Evolutionary conservation across 2,888 invertebrate genomes (phyloP).

Genomic region (Atrina japonica): DNA sequence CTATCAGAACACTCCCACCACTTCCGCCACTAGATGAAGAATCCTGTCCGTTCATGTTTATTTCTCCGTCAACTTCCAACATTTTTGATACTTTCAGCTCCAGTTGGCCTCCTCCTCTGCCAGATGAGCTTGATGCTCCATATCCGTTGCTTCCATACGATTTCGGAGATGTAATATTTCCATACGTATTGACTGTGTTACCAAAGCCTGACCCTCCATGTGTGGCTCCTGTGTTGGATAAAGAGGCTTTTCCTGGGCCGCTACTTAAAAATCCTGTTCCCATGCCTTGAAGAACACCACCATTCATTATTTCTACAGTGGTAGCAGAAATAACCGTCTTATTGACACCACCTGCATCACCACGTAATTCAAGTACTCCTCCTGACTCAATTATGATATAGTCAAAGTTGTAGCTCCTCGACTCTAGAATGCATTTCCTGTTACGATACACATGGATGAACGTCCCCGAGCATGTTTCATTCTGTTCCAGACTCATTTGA

Average conservation of each 20-base stretch:
- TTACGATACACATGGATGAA: conserved; percentile 47
- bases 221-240: conserved; percentile 52
- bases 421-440: conserved; percentile 53
- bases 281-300: conserved; percentile 55
- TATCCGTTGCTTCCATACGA: conserved; percentile 66
- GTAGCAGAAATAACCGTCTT: conserved; percentile 57
- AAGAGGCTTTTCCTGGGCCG: conserved; percentile 54
- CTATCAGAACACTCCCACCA: conserved; percentile 60
- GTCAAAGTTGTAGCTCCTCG: conserved; percentile 48
- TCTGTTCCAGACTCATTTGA: conserved; percentile 35
- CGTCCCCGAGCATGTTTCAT: conserved; percentile 35
- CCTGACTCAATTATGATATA: conserved; percentile 57
- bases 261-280: conserved; percentile 54
- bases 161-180: conserved; percentile 54
- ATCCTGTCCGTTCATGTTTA: conserved; percentile 59
- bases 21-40: conserved; percentile 52
- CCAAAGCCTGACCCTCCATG: conserved; percentile 59
- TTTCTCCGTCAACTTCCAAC: conserved; percentile 53
- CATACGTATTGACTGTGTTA: conserved; percentile 54
- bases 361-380: conserved; percentile 53
- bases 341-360: conserved; percentile 49
- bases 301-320: conserved; percentile 51
- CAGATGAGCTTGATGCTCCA: conserved; percentile 42
- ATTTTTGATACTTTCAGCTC: conserved; percentile 43
- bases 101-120: conserved; percentile 64